A percentile compares a stretch with the other conserved stretches of the same genome.
Conservation (phyloP, 2,797 vertebrate species). For the Anas bernieri region DNA sequence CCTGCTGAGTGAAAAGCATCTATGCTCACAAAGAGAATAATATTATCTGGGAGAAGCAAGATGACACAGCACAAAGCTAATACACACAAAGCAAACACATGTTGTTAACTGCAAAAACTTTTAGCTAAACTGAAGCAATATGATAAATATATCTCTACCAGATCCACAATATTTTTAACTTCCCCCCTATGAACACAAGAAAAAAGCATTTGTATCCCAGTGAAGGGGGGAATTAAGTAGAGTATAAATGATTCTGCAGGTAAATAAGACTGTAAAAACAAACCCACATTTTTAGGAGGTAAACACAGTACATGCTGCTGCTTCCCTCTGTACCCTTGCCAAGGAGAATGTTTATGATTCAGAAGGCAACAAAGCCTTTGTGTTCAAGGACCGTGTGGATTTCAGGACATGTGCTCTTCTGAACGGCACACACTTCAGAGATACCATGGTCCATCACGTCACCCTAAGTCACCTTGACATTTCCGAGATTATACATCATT, state of each 20-base stretch:
- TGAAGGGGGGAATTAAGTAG: not conserved
- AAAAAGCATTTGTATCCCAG: not conserved
- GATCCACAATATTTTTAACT: not conserved
- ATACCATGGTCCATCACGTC: constrained; percentile 15
- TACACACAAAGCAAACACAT: not conserved
- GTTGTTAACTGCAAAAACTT: not conserved
- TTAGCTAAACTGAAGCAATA: not conserved
- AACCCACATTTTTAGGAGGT: not conserved
- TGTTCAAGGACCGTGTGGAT: rapidly evolving
- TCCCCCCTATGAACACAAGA: rapidly evolving
- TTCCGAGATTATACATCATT: constrained; percentile 49
- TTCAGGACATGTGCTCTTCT: not conserved
- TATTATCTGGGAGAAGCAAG: not conserved
- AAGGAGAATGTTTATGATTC: not conserved
- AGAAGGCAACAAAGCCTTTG: not conserved
- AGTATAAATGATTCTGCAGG: no score
- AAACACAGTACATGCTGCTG: not conserved
- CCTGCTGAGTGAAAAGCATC: not conserved
- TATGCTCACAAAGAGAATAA: not conserved
- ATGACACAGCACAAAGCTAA: not conserved
- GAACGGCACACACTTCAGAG: not conserved
- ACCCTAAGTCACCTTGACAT: constrained; percentile 57
- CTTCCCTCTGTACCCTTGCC: not conserved
- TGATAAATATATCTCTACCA: not conserved
- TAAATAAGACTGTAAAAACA: not conserved